These are phyloP conservation scores for Drosophila navojoa DNA, from an alignment of 1,140 invertebrate species.

Conservation along the genomic window DNA sequence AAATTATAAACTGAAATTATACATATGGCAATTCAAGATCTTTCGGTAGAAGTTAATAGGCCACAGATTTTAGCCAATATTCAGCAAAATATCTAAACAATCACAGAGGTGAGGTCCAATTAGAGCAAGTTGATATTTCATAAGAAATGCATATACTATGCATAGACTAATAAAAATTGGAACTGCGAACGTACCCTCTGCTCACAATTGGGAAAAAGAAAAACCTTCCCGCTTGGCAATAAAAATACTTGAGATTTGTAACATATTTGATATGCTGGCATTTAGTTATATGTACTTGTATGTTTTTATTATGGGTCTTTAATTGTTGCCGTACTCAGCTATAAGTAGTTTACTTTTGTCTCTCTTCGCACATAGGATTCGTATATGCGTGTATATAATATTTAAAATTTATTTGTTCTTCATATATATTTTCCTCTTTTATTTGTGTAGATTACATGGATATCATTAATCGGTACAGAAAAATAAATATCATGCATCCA, in stretches of 20 bases:
- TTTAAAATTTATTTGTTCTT: slow-evolving; percentile 27
- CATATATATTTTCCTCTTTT: slow-evolving; percentile 7
- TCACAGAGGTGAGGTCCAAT: too few relatives aligned
- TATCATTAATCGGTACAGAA: slow-evolving; percentile 37
- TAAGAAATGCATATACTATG: too few relatives aligned
- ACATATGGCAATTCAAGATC: too few relatives aligned
- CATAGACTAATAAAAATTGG: too few relatives aligned
- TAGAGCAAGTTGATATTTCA: too few relatives aligned
- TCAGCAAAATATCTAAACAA: too few relatives aligned
- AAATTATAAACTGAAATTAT: too few relatives aligned
- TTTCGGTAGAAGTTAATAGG: too few relatives aligned
- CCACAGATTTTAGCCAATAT: too few relatives aligned
- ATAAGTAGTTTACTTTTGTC: slow-evolving; percentile 24
- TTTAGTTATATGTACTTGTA: slow-evolving; percentile 61
- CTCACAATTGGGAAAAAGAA: too few relatives aligned
- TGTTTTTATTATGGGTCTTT: slow-evolving; percentile 60
- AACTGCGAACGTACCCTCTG: too few relatives aligned
- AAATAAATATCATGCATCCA: slow-evolving; percentile 19
- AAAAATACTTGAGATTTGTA: slow-evolving; percentile 36
- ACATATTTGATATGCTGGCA: slow-evolving; percentile 78
- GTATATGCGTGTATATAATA: slow-evolving; percentile 36
- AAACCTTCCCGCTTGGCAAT: not conserved
- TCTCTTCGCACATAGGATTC: slow-evolving; percentile 31
- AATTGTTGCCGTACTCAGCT: slow-evolving; percentile 42
- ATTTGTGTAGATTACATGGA: slow-evolving; percentile 23